Base-by-base conservation (phyloP, 2,888 invertebrate genomes). In the Merodon equestris region DNA sequence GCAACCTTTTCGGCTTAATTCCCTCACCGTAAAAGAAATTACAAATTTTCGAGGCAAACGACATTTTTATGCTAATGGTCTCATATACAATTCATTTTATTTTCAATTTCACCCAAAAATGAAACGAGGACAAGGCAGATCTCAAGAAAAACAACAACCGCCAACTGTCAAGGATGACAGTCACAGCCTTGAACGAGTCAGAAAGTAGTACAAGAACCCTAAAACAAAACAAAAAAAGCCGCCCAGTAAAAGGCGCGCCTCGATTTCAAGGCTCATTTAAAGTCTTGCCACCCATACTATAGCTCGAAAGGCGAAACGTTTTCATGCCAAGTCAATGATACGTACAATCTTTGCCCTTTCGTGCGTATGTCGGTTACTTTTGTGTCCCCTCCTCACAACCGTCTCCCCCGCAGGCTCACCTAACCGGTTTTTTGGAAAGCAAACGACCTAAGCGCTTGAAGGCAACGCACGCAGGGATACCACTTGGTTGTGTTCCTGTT, bases 261-360 rank as follows among this genome's bases (percentile, higher is more conserved):
- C 50, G 57, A 67, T 67, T 67, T 67, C 57, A 67, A 51, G 67
- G 57, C 50, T 67, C 67, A 67, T 67, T 67, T 67, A 57, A 50
- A 42, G 50, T 36, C 48, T 12, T 57, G 53, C 53, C 44, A 56
- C 48, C n/a, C 56, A 34, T 40, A 66, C 66, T 66, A 67, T 57
- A 50, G 34, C 45, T 36, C 38, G 54, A 14, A 54, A 36, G 19
- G 57, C 44, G 18, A 9, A 10, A n/a, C 40, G 40, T 40, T 56
- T 56, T 66, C 40, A 48, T 27, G 38, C 19, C 66, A 17, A 57
- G 34, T 67, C 57, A 67, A 57, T 67, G 67, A 44, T 42, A 51
- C 50, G 47, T 36, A 57, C 50, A 57, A 67, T 18, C 57, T 67
- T 67, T 50, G 45, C 44, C 36, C 13, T 44, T 2, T 64, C 45